Evolutionary conservation across 23 tunicate genomes (phyloP).

Genomic region (Phallusia fumigata): DNA sequence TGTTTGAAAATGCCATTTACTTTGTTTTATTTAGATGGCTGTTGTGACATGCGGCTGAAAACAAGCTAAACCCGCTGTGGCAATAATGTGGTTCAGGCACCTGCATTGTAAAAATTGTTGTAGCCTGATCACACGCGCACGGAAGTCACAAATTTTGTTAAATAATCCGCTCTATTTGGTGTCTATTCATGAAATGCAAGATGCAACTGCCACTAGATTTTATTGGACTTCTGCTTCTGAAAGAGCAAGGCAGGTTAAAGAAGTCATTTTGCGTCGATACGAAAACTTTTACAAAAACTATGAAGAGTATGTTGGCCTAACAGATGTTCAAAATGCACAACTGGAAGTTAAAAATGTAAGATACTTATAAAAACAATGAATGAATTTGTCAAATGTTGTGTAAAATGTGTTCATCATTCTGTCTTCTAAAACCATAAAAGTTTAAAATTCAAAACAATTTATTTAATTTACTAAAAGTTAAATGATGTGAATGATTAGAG

Average conservation of each 20-base stretch:
- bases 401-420: too few relatives aligned
- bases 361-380: too few relatives aligned
- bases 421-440: too few relatives aligned
- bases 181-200: not conserved
- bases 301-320: conserved; percentile 69
- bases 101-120: not conserved
- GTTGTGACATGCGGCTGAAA: not conserved
- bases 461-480: too few relatives aligned
- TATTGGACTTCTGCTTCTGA: not conserved
- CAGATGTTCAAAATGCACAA: conserved; percentile 75
- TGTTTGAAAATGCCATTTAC: too few relatives aligned
- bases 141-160: not conserved
- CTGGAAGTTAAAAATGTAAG: conserved; percentile 53
- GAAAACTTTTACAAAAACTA: conserved; percentile 39
- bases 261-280: not conserved
- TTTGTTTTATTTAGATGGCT: too few relatives aligned
- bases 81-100: not conserved
- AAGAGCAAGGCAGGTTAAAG: not conserved
- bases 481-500: too few relatives aligned
- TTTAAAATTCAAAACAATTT: too few relatives aligned
- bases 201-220: not conserved
- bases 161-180: not conserved
- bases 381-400: too few relatives aligned
- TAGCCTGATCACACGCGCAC: not conserved
- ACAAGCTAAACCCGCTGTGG: too few relatives aligned